Evolutionary conservation across 2,888 invertebrate species (phyloP).

Genomic region (Eupithecia exiguata): DNA sequence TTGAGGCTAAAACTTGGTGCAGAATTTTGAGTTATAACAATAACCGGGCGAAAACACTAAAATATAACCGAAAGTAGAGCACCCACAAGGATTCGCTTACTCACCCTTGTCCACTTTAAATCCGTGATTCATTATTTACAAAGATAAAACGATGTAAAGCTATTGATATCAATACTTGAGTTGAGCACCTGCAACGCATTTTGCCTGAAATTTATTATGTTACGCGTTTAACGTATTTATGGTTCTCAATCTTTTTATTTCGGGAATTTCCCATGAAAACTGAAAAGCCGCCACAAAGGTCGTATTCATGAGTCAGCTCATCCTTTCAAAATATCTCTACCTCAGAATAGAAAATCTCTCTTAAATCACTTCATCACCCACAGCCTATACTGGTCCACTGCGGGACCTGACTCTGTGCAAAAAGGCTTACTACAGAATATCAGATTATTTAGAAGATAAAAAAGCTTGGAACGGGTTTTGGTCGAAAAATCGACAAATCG

Average conservation of each 20-base stretch:
- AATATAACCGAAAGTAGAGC: not conserved
- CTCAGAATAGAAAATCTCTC: not conserved
- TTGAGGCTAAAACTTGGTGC: not conserved
- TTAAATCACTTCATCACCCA: no score
- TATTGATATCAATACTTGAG: slow-evolving; percentile 4
- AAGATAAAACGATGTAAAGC: not conserved
- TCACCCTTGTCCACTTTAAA: slow-evolving; percentile 2
- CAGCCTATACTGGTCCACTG: no score
- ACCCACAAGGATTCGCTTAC: not conserved
- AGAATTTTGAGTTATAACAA: not conserved
- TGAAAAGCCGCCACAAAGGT: not conserved
- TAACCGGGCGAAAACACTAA: not conserved
- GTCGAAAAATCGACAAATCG: no score
- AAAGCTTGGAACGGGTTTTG: no score
- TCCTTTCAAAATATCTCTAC: not conserved
- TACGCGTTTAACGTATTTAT: not conserved
- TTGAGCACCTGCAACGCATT: not conserved
- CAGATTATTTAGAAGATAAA: no score
- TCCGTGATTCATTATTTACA: not conserved
- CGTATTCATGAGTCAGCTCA: not conserved
- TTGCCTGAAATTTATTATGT: not conserved
- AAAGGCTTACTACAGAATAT: no score
- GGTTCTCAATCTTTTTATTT: no score
- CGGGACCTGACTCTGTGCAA: no score
- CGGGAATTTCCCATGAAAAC: no score